Conservation (phyloP, 2,888 invertebrate genomes). For the Cheiracanthium punctorium region DNA sequence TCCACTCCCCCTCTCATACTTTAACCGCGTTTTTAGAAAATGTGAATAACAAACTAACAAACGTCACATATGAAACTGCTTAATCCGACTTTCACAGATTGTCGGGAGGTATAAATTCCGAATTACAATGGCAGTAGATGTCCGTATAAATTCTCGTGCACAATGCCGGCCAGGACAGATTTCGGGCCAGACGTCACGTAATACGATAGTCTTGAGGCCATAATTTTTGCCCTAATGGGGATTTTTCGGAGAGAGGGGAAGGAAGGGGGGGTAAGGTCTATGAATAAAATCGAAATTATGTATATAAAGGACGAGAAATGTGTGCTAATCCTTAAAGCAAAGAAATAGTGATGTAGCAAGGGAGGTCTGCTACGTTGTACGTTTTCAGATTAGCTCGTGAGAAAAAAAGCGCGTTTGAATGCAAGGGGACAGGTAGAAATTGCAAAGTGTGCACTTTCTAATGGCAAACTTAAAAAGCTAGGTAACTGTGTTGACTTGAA, state of each 20-base stretch:
- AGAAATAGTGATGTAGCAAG: conserved; percentile 45
- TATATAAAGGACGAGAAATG: conserved; percentile 60
- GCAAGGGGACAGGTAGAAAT: conserved; percentile 21
- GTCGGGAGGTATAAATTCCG: conserved; percentile 47
- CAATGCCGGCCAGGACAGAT: conserved; percentile 46
- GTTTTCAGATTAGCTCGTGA: conserved; percentile 1
- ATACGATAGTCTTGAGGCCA: conserved; percentile 53
- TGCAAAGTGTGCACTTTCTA: no score
- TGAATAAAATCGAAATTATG: conserved; percentile 69
- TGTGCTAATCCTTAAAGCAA: conserved; percentile 58
- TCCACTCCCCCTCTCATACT: conserved; percentile 11
- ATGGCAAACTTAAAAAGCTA: no score
- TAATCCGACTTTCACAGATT: conserved; percentile 59
- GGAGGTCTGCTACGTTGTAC: conserved; percentile 27
- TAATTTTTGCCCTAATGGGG: conserved; percentile 41
- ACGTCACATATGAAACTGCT: conserved; percentile 28
- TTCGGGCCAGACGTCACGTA: conserved; percentile 58
- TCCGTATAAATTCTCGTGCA: conserved; percentile 50
- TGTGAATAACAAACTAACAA: conserved; percentile 28
- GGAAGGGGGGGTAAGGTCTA: conserved; percentile 4
- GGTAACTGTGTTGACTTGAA: no score
- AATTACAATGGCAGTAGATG: conserved; percentile 43
- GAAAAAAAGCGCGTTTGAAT: conserved; percentile 20
- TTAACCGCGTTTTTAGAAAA: conserved; percentile 15
- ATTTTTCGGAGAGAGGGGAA: neutral